Conservation (phyloP, 2,113 vertebrate genomes). For the Amia ocellicauda region DNA sequence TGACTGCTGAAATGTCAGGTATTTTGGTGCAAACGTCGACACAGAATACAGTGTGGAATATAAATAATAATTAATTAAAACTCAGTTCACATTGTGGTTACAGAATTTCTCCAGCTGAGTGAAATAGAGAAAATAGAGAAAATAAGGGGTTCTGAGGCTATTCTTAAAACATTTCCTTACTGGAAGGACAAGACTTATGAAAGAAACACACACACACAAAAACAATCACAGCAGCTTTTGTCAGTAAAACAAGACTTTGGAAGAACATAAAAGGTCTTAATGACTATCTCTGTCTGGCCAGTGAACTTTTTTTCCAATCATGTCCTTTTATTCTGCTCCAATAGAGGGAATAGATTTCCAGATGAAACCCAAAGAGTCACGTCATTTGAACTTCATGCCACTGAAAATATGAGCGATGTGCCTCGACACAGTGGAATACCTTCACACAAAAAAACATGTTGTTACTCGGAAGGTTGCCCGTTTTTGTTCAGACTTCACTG, state of each 20-base stretch:
- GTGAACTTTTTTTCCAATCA: constrained; percentile 22
- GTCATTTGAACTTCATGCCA: background rate
- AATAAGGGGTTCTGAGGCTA: too few relatives aligned
- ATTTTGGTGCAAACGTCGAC: too few relatives aligned
- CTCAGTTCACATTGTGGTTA: too few relatives aligned
- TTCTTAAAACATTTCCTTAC: background rate
- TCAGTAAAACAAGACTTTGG: constrained; percentile 10
- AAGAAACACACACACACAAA: too few relatives aligned
- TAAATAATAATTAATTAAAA: too few relatives aligned
- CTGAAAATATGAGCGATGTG: background rate
- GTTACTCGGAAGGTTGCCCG: background rate
- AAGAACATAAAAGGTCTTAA: constrained; percentile 27
- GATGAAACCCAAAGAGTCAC: background rate
- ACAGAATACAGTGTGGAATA: too few relatives aligned
- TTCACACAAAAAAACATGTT: background rate
- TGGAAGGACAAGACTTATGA: background rate
- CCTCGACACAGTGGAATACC: background rate
- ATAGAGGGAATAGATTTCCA: constrained; percentile 6
- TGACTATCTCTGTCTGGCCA: background rate
- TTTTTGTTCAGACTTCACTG: background rate
- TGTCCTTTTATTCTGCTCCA: constrained; percentile 26
- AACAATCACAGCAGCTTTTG: background rate
- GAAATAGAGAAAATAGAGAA: too few relatives aligned
- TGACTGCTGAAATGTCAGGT: too few relatives aligned
- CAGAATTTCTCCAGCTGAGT: too few relatives aligned